Percentiles rank a stretch among this genome's conserved stretches.
phyloP scores from a whole-genome alignment of 2,888 invertebrate genomes.

The Lobophora halterata region DNA sequence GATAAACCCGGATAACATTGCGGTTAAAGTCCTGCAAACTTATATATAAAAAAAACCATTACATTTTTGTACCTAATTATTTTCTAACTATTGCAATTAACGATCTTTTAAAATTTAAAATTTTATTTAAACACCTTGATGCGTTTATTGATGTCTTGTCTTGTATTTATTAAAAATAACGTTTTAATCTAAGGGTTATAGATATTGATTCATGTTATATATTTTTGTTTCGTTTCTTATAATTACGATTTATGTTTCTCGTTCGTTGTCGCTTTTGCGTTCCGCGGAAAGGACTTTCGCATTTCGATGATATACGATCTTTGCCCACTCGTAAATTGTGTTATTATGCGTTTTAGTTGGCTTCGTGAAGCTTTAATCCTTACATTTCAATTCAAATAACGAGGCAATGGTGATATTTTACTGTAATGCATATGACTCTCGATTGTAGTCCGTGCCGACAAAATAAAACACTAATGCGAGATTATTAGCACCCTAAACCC shows the following conservation, averaged over 20 bases:
- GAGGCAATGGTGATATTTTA: conserved; percentile 4
- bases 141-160: conserved; percentile 16
- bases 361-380: conserved; percentile 18
- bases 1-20: no score
- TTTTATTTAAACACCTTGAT: conserved; percentile 5
- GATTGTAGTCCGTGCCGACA: conserved; percentile 1
- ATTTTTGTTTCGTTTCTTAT: conserved; percentile 35
- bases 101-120: no score
- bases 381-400: conserved; percentile 21
- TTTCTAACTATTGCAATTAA: no score
- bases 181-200: not conserved
- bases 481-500: no score
- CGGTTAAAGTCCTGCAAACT: no score
- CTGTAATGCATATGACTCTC: conserved; percentile 6
- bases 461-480: no score
- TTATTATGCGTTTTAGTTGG: conserved; percentile 21
- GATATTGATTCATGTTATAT: conserved; percentile 23
- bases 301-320: conserved; percentile 24
- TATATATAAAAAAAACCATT: no score
- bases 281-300: conserved; percentile 21
- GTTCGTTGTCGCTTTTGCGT: conserved; percentile 21
- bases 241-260: conserved; percentile 52
- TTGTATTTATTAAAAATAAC: conserved; percentile 13
- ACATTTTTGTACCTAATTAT: no score
- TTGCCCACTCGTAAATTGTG: conserved; percentile 22